Conservation (phyloP, 2,797 vertebrate genomes). For the Pempheris klunzingeri region DNA sequence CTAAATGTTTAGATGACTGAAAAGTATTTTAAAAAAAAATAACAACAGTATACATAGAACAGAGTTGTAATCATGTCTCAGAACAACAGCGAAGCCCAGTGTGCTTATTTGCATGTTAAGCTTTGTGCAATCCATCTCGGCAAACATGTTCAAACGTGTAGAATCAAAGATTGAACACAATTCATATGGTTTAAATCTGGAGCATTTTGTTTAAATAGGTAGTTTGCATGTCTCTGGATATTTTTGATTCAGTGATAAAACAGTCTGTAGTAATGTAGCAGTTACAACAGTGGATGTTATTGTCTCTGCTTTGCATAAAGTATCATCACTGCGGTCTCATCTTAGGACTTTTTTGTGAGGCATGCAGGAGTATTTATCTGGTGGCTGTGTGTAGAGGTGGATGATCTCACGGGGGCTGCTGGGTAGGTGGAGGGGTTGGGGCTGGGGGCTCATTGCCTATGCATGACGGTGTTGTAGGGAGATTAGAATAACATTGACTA, state of each 20-base stretch:
- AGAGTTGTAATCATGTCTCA: not conserved
- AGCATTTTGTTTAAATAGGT: conserved; percentile 40
- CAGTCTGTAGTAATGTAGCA: conserved; percentile 22
- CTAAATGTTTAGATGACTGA: not conserved
- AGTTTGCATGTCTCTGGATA: conserved; percentile 33
- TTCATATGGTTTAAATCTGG: conserved; percentile 22
- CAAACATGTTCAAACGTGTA: conserved; percentile 6
- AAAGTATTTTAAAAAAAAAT: not conserved
- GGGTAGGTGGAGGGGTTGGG: conserved; percentile 82
- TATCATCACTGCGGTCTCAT: conserved; percentile 74
- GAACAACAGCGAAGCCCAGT: not conserved
- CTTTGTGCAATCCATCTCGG: not conserved
- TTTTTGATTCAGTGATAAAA: conserved; percentile 48
- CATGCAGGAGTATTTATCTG: conserved; percentile 94
- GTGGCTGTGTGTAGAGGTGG: conserved; percentile 84
- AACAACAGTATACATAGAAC: not conserved
- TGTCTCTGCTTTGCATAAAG: conserved; percentile 64
- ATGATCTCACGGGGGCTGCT: conserved; percentile 86
- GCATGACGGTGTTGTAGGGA: conserved; percentile 96
- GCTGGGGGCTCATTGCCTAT: conserved; percentile 93
- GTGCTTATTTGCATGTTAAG: conserved; percentile 9
- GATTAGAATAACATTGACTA: conserved; percentile 99
- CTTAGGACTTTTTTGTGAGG: conserved; percentile 86
- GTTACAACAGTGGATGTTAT: conserved; percentile 28
- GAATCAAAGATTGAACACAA: conserved; percentile 12